Base-by-base conservation (phyloP, 1,140 invertebrate species). In the Parasteatoda tepidariorum region DNA sequence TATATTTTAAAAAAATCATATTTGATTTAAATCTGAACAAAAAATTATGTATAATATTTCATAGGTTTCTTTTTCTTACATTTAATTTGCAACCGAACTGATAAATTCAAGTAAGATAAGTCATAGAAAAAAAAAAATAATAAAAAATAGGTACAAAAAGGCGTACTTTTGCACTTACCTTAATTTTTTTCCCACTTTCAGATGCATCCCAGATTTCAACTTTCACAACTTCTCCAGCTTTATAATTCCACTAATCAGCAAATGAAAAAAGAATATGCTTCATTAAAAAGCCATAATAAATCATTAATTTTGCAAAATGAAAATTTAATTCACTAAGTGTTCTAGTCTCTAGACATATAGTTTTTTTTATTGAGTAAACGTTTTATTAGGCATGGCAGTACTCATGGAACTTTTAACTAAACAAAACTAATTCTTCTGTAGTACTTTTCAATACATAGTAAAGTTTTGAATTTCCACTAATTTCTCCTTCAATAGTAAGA, bases 191-290 rank as follows among this genome's bases (percentile, higher is more conserved):
- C n/a, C 64, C 48, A 57, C 68, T 68, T 57, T 57, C 64, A 38
- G 76, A 28, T 22, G 70, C 22, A 41, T 79, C 76, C 76, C 76
- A 79, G 30, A 79, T 79, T 79, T 79, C 76, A 15, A 79, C 59
- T 79, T 79, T 79, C 24, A 79, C 76, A 13, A 41, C 76, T 55
- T 34, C 55, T 18, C 55, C 30, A 34, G 31, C 64, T 68, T 79
- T 79, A 48, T 79, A 79, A 38, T 79, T 79, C 76, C 76, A 79
- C 76, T 79, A 66, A 18, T 48, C 24, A 31, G 22, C 18, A 54
- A 70, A 70, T 13, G 15, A 33, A 13, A 33, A 4, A 33, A 34
- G 15, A 33, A 67, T 33, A 26, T 30, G 26, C 6, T 13, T 22
- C 18, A 57, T 6, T 57, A 57, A n/a, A 9, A 0, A 57, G 3